phyloP scores from a whole-genome alignment of 2,113 vertebrate genomes.

The Macroglossus sobrinus region DNA sequence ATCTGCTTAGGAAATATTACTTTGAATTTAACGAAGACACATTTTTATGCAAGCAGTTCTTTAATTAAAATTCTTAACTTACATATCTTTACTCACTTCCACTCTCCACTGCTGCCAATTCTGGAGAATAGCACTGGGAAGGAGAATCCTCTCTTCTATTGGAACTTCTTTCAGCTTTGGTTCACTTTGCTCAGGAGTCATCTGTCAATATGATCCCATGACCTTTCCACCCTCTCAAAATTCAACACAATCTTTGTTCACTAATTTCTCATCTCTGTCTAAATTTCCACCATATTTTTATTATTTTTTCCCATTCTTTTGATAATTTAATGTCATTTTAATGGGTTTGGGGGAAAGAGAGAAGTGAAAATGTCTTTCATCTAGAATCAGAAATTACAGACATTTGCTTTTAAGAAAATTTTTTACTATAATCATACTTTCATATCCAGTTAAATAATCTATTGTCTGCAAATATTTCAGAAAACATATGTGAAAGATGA shows the following conservation, averaged over 20 bases:
- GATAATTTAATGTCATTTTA: neutral
- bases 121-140: neutral
- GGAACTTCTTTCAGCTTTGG: neutral
- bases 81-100: neutral
- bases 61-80: neutral
- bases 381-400: neutral
- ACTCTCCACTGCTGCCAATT: neutral
- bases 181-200: neutral
- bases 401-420: neutral
- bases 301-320: neutral
- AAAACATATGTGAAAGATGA: neutral
- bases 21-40: constrained; percentile 87
- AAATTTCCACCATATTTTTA: neutral
- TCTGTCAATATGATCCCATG: neutral
- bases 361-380: neutral
- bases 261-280: neutral
- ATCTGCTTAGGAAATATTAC: constrained; percentile 87
- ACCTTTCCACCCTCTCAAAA: neutral
- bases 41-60: neutral
- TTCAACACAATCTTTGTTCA: neutral
- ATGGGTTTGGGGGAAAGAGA: neutral
- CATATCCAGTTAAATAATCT: neutral
- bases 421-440: neutral
- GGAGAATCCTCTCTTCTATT: neutral
- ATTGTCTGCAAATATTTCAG: neutral